A percentile compares a stretch with the other conserved stretches of the same genome.
phyloP scores from a whole-genome alignment of 2,113 vertebrate species.

The Psephotus haematonotus region DNA sequence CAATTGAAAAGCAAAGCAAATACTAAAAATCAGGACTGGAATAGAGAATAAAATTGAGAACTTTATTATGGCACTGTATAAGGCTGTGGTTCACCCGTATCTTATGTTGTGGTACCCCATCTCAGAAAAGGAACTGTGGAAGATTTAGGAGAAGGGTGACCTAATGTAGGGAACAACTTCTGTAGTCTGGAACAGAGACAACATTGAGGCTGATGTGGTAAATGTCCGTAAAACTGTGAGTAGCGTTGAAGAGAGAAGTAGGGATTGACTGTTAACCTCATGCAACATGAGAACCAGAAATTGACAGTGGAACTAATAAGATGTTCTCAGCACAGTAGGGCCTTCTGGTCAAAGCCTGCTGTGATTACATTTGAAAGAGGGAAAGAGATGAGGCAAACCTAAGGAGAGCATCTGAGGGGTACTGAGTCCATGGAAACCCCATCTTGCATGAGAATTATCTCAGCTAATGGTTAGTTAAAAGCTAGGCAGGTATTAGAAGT shows the following conservation, averaged over 20 bases:
- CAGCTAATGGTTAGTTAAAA: neutral
- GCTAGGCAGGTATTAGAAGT: neutral
- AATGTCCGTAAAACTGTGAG: neutral
- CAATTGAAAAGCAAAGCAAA: neutral
- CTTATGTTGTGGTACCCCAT: fast-evolving
- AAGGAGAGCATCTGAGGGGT: neutral
- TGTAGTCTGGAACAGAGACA: neutral
- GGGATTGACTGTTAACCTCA: neutral
- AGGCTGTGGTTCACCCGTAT: neutral
- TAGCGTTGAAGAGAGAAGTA: neutral
- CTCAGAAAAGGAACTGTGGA: neutral
- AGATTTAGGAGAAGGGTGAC: neutral
- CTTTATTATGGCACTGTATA: neutral
- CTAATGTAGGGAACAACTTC: neutral
- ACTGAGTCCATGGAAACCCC: neutral
- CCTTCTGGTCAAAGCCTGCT: neutral
- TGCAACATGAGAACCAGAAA: neutral
- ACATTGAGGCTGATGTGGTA: fast-evolving
- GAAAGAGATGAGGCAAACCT: neutral
- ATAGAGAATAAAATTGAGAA: neutral
- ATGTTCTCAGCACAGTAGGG: neutral
- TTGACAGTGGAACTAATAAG: neutral
- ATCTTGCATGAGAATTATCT: neutral
- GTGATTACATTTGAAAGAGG: neutral
- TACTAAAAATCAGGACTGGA: neutral